Percentiles rank a stretch among this genome's conserved stretches.
These are phyloP conservation scores for Otolemur garnettii DNA, from an alignment of 2,113 vertebrate species.

Conservation along the genomic window DNA sequence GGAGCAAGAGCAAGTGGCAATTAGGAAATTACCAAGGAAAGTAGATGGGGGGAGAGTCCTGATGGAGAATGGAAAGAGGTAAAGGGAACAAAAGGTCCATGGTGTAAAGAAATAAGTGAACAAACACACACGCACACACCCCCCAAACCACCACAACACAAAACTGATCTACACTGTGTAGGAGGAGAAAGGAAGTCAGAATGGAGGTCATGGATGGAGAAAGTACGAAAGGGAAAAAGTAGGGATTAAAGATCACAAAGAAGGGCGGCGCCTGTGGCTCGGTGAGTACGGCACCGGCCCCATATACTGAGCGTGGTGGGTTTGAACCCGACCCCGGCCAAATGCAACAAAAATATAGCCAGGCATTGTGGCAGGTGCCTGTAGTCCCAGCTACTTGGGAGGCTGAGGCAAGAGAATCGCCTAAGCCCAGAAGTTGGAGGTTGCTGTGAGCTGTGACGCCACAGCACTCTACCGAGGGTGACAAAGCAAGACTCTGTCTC, in stretches of 20 bases:
- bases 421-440: too few species aligned
- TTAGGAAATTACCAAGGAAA: background rate
- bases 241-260: background rate
- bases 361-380: too few species aligned
- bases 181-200: background rate
- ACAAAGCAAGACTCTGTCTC: too few species aligned
- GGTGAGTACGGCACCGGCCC: too few species aligned
- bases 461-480: too few species aligned
- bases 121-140: background rate
- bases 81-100: background rate
- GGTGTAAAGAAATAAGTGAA: background rate
- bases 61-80: background rate
- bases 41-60: background rate
- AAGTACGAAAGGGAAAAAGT: background rate
- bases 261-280: background rate
- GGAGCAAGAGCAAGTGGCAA: background rate
- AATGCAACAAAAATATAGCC: too few species aligned
- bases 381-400: too few species aligned
- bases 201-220: background rate
- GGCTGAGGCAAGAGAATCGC: too few species aligned
- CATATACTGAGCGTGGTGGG: too few species aligned
- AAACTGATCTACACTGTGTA: background rate
- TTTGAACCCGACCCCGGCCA: too few species aligned
- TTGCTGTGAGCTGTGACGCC: too few species aligned
- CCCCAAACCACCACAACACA: background rate